Conservation (phyloP, 2,888 invertebrate genomes). For the Smittia aterrima region DNA sequence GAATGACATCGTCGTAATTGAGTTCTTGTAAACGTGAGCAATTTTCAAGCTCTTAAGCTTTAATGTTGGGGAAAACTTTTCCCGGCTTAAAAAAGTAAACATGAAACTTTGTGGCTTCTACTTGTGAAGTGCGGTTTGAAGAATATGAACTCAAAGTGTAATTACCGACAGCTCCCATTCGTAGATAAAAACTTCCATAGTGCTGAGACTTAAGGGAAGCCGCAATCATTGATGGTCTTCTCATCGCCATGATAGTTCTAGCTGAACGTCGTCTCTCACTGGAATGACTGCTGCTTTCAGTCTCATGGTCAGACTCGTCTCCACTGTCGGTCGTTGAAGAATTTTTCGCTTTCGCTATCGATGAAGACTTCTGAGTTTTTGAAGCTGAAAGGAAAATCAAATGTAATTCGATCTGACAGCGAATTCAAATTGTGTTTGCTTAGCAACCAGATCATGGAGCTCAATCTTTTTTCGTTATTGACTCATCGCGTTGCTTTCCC, state of each 20-base stretch:
- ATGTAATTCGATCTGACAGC: no score
- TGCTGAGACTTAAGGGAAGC: slow-evolving; percentile 65
- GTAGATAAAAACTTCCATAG: slow-evolving; percentile 87
- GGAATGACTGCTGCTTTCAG: slow-evolving; percentile 48
- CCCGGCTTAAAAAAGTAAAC: no score
- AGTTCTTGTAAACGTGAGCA: not conserved
- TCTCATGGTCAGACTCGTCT: slow-evolving; percentile 58
- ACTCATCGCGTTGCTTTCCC: no score
- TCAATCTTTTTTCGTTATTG: no score
- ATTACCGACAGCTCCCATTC: slow-evolving; percentile 89
- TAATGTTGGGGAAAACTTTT: no score
- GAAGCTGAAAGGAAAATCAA: not conserved
- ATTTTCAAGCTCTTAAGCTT: not conserved
- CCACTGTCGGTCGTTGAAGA: slow-evolving; percentile 55
- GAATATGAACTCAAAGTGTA: slow-evolving; percentile 43
- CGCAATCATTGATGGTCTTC: slow-evolving; percentile 56
- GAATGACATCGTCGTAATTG: not conserved
- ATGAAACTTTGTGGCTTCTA: not conserved
- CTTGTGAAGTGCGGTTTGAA: not conserved
- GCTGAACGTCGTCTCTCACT: slow-evolving; percentile 47
- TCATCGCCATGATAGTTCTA: slow-evolving; percentile 54
- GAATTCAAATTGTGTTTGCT: no score
- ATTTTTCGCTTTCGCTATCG: slow-evolving; percentile 43
- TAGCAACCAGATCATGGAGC: no score
- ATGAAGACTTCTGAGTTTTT: slow-evolving; percentile 43